phyloP scores from a whole-genome alignment of 2,113 vertebrate species.

The Riparia riparia region DNA sequence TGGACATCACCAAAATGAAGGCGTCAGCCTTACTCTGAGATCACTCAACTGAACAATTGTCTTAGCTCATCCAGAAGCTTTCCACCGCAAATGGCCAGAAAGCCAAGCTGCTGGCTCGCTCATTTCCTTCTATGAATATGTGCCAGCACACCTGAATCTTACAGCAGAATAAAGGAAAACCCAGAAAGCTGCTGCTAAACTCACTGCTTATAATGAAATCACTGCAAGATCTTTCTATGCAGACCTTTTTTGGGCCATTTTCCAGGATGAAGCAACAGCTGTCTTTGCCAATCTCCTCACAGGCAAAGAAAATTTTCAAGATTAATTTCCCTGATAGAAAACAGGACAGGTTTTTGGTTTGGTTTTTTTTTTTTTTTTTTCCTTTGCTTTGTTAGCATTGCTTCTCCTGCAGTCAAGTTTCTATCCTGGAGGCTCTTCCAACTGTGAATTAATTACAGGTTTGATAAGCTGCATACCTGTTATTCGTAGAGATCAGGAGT shows the following conservation, averaged over 20 bases:
- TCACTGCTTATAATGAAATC: not conserved
- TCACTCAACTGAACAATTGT: not conserved
- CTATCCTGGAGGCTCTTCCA: not conserved
- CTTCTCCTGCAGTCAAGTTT: not conserved
- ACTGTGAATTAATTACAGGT: not conserved
- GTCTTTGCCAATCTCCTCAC: conserved; percentile 47
- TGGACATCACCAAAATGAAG: not conserved
- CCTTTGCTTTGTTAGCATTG: not conserved
- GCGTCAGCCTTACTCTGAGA: not conserved
- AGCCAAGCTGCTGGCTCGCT: not conserved
- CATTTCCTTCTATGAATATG: not conserved
- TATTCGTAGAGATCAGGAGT: not conserved
- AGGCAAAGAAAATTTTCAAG: conserved; percentile 57
- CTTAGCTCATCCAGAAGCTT: not conserved
- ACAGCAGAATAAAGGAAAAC: not conserved
- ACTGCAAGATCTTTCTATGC: not conserved
- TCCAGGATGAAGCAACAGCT: conserved; percentile 57
- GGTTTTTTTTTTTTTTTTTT: not conserved
- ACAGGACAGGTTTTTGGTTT: not conserved
- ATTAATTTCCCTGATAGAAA: conserved; percentile 45
- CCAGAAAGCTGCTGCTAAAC: not conserved
- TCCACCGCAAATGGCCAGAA: not conserved
- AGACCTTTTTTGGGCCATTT: conserved; percentile 15
- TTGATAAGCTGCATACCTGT: not conserved
- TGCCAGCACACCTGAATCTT: not conserved